phyloP scores from a whole-genome alignment of 2,113 vertebrate genomes.

The Theristicus caerulescens region DNA sequence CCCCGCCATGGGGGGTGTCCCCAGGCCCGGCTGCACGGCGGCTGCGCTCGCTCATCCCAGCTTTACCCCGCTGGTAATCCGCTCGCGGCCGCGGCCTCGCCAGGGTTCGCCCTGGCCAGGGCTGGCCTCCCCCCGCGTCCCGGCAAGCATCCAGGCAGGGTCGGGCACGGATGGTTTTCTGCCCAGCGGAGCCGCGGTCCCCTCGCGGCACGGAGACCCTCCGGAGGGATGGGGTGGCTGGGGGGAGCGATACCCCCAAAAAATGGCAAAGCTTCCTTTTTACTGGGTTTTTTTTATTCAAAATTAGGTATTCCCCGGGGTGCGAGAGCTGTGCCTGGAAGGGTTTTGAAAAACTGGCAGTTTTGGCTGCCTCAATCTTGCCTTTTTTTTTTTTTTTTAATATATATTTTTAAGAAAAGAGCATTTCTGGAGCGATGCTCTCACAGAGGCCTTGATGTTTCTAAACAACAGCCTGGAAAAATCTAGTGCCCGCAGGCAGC shows the following conservation, averaged over 20 bases:
- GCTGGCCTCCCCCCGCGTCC: background rate
- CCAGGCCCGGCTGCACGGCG: background rate
- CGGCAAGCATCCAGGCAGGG: too few species aligned
- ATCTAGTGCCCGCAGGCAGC: background rate
- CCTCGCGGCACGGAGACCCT: background rate
- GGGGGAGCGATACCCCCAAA: too few species aligned
- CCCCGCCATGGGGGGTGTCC: background rate
- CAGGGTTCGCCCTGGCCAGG: background rate
- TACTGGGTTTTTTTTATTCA: background rate
- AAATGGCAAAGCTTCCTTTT: background rate
- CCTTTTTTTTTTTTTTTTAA: too few species aligned
- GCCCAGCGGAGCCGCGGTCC: accelerated
- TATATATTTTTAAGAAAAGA: background rate
- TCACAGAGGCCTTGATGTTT: background rate
- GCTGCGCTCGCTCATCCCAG: background rate
- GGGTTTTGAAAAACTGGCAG: background rate
- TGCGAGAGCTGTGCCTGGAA: background rate
- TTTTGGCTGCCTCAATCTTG: background rate
- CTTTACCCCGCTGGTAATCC: background rate
- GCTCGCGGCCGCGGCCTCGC: background rate
- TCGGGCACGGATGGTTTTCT: background rate
- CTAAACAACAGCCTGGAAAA: background rate
- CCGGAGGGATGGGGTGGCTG: background rate
- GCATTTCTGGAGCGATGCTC: background rate
- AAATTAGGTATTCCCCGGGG: background rate